Base-by-base conservation (phyloP, 2,797 vertebrate species). In the Clamator glandarius region DNA sequence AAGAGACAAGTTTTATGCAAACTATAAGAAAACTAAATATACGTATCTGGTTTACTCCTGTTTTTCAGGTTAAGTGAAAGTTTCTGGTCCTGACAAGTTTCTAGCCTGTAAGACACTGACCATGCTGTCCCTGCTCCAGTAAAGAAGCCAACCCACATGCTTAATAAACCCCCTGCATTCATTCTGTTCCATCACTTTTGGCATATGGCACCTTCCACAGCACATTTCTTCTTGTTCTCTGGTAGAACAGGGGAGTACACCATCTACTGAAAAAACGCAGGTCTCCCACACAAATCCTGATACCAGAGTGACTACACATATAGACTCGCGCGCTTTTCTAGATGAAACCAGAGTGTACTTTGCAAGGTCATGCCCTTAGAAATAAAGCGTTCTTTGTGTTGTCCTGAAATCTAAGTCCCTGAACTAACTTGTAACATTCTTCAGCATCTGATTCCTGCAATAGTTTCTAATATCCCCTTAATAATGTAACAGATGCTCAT, bases 231-330 rank as follows among this genome's bases (percentile, higher is more conserved):
- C 88, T 87, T 95, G 86, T 90, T 92, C 86, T 86, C 39, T 88
- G 67, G 44, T 84, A 79, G 70, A 90, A 91, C 44, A 87, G 81
- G 85, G 86, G 84, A 96, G 90, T 90, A 93, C 87, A 94, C 88
- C 88, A 94, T 94, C 81, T 80, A 93, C 92, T 77, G 88, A 93
- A 94, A 92, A 94, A 93, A 17, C 78, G 87, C 84, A 94, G 94
- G 81, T 95, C 93, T 93, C 88, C 93, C 72, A 90, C 94, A 79
- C 92, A 96, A 90, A 90, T 76, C 48, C 61, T 76, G 55, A 84
- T 69, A 76, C 41, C 33, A 87, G 54, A 94, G 75, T 33, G 62
- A 84, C 84, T 59, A 84, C 69, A 76, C 66, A 67, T 17, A 50
- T 69, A 83, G 25, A 70, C 39, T 88, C 39, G 78, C 59, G 82